phyloP scores from a whole-genome alignment of 1,140 invertebrate species.

The Araneus ventricosus region DNA sequence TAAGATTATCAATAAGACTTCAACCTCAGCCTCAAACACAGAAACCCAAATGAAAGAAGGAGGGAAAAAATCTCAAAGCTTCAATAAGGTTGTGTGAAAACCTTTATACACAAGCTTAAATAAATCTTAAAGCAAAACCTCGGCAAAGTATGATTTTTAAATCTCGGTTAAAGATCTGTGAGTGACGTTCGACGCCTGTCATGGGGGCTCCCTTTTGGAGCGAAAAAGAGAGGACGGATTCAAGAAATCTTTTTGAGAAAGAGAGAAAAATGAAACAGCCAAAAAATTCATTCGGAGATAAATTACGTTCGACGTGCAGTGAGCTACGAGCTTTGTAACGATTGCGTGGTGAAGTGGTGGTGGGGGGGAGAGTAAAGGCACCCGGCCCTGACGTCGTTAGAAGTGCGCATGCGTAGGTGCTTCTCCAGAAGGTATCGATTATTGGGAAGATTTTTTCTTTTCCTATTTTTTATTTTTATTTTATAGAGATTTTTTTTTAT shows the following conservation, averaged over 20 bases:
- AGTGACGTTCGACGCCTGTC: constrained; percentile 66
- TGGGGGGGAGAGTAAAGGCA: constrained; percentile 26
- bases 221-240: constrained; percentile 56
- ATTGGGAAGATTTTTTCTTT: constrained; percentile 63
- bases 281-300: constrained; percentile 73
- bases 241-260: constrained; percentile 68
- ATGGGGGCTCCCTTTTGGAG: constrained; percentile 19
- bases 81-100: constrained; percentile 22
- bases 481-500: constrained; percentile 53
- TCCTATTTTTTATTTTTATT: constrained; percentile 53
- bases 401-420: constrained; percentile 39
- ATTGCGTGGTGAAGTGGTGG: constrained; percentile 53
- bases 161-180: constrained; percentile 66
- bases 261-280: constrained; percentile 65
- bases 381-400: constrained; percentile 64
- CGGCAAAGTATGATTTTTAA: constrained; percentile 60
- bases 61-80: background rate
- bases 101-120: constrained; percentile 54
- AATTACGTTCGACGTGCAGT: constrained; percentile 62
- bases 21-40: background rate
- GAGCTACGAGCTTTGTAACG: constrained; percentile 62
- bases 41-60: background rate
- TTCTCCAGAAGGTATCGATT: constrained; percentile 54
- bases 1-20: background rate
- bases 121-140: constrained; percentile 57